phyloP scores from a whole-genome alignment of 1,140 invertebrate species.

The Penaeus vannamei region DNA sequence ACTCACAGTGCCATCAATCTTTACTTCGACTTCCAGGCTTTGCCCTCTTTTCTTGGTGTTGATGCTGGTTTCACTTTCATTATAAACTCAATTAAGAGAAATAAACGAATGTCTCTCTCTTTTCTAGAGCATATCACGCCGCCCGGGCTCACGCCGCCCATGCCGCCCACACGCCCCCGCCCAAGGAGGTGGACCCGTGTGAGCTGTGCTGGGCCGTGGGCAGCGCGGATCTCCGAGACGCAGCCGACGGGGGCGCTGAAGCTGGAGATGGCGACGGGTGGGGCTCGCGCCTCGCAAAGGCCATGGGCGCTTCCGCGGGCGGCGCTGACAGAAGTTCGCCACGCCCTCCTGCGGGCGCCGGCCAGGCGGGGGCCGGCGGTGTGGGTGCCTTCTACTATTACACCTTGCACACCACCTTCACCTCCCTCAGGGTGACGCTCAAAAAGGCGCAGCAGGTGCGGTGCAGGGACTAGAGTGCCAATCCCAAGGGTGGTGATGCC shows the following conservation, averaged over 20 bases:
- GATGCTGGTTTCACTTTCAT: too few species aligned
- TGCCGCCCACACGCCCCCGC: slow-evolving; percentile 16
- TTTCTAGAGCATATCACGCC: slow-evolving; percentile 40
- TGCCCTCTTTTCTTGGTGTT: too few species aligned
- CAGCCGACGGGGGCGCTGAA: neutral
- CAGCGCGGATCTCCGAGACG: neutral
- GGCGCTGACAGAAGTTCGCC: neutral
- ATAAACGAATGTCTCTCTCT: neutral
- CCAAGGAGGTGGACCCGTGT: slow-evolving; percentile 46
- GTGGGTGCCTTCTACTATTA: slow-evolving; percentile 59
- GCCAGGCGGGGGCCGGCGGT: slow-evolving; percentile 12
- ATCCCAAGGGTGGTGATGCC: too few species aligned
- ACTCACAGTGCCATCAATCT: too few species aligned
- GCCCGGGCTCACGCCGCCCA: slow-evolving; percentile 35
- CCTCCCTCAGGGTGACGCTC: slow-evolving; percentile 36
- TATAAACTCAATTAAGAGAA: neutral
- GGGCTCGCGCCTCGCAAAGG: slow-evolving; percentile 44
- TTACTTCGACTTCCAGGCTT: too few species aligned
- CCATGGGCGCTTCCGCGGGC: slow-evolving; percentile 17
- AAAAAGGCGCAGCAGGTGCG: slow-evolving; percentile 53
- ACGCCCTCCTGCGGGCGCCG: neutral
- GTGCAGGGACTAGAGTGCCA: too few species aligned
- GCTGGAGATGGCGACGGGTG: neutral
- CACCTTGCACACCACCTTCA: slow-evolving; percentile 56
- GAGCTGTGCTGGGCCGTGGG: slow-evolving; percentile 46